Percentiles rank a stretch among this genome's conserved stretches.
Evolutionary conservation across 2,888 invertebrate genomes (phyloP).

Genomic region (Leptinotarsa tumamoca): DNA sequence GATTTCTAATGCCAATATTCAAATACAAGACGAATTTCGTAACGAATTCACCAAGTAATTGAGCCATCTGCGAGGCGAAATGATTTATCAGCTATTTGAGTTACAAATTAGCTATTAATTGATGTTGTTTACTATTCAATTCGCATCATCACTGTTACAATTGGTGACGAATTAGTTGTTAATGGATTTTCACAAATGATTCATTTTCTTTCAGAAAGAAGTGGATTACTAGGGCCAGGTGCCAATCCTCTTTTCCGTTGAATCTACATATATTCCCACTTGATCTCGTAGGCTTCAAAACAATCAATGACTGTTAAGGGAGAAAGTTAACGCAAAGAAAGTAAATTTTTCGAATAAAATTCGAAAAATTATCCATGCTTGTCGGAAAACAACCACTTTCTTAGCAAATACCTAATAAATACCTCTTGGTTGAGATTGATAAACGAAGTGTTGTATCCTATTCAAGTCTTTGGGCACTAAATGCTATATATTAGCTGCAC

Average conservation of each 20-base stretch:
- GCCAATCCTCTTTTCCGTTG: not conserved
- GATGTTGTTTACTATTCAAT: conserved; percentile 1
- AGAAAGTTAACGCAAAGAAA: too few relatives aligned
- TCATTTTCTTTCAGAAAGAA: not conserved
- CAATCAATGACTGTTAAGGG: too few relatives aligned
- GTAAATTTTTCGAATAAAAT: too few relatives aligned
- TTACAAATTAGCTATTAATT: not conserved
- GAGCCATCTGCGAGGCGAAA: not conserved
- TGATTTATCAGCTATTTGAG: not conserved
- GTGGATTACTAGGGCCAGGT: not conserved
- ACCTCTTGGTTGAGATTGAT: too few relatives aligned
- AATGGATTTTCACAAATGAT: not conserved
- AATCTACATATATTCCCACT: too few relatives aligned
- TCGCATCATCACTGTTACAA: not conserved
- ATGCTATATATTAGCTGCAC: too few relatives aligned
- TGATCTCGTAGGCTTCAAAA: too few relatives aligned
- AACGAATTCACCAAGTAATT: not conserved
- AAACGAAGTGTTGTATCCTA: too few relatives aligned
- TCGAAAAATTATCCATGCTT: too few relatives aligned
- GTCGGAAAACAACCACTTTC: too few relatives aligned
- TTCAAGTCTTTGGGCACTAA: too few relatives aligned
- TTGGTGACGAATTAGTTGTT: not conserved
- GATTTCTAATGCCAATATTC: not conserved
- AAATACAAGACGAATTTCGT: not conserved
- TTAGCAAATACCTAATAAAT: too few relatives aligned